Conservation (phyloP, 2,888 invertebrate species). For the Apamea monoglypha region DNA sequence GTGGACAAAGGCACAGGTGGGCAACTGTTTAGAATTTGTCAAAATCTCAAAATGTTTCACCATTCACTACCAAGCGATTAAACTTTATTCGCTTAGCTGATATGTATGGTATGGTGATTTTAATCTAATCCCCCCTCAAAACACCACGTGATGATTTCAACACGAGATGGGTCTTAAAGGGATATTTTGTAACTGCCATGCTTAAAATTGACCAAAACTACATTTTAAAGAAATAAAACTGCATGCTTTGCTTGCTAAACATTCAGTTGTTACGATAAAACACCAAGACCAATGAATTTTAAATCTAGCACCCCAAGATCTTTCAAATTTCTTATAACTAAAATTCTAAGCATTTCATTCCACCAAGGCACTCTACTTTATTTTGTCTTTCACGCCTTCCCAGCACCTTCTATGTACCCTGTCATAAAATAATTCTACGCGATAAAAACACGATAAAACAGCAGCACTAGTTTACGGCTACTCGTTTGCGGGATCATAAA, state of each 20-base stretch:
- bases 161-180: slow-evolving; percentile 80
- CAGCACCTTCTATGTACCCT: slow-evolving; percentile 13
- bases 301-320: not conserved
- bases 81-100: slow-evolving; percentile 34
- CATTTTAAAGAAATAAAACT: not conserved
- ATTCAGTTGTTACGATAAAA: not conserved
- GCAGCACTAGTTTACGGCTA: slow-evolving; percentile 34
- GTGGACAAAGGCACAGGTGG: not conserved
- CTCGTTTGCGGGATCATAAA: slow-evolving; percentile 50
- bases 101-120: slow-evolving; percentile 34
- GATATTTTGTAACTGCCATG: slow-evolving; percentile 62
- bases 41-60: slow-evolving; percentile 32
- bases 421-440: slow-evolving; percentile 24
- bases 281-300: not conserved
- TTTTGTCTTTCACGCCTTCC: not conserved
- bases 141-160: slow-evolving; percentile 72
- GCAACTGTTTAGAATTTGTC: not conserved
- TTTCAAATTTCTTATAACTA: not conserved
- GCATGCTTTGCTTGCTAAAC: not conserved
- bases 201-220: not conserved
- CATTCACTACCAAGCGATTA: slow-evolving; percentile 28
- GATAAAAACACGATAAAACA: slow-evolving; percentile 30
- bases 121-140: slow-evolving; percentile 85
- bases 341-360: not conserved
- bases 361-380: not conserved